Conservation (phyloP, 2,888 invertebrate genomes). For the Torymus aiolomorphi region DNA sequence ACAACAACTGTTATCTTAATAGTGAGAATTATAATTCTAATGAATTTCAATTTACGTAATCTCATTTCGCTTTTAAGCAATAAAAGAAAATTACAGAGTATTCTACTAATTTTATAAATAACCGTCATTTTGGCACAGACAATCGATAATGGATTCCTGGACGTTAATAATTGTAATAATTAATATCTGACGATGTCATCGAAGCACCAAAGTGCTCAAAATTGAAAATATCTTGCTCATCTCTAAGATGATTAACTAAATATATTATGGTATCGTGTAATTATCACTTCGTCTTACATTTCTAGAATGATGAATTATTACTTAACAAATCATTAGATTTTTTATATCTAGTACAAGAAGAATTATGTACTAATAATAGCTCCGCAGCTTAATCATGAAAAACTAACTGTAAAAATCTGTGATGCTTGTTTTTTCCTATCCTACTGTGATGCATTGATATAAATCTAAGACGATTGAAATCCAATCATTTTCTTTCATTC, state of each 20-base stretch:
- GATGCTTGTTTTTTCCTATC: slow-evolving; percentile 29
- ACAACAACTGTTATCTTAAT: no score
- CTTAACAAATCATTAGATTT: slow-evolving; percentile 36
- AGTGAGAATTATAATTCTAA: no score
- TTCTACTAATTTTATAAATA: slow-evolving; percentile 16
- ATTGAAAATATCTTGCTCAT: slow-evolving; percentile 27
- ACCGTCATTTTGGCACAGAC: slow-evolving; percentile 43
- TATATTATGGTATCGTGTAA: slow-evolving; percentile 40
- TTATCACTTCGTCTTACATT: slow-evolving; percentile 50
- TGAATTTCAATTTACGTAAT: not conserved
- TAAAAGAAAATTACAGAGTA: slow-evolving; percentile 24
- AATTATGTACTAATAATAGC: slow-evolving; percentile 15
- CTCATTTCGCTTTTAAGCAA: slow-evolving; percentile 22
- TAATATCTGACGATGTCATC: slow-evolving; percentile 29
- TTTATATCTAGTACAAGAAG: slow-evolving; percentile 31
- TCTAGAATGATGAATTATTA: slow-evolving; percentile 35
- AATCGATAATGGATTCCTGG: slow-evolving; percentile 30
- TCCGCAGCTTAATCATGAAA: slow-evolving; percentile 33
- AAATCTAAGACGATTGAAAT: slow-evolving; percentile 43
- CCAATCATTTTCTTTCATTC: slow-evolving; percentile 28
- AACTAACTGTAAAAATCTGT: slow-evolving; percentile 50
- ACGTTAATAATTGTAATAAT: slow-evolving; percentile 26
- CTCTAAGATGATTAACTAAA: slow-evolving; percentile 39
- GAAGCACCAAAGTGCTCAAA: slow-evolving; percentile 19
- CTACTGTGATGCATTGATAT: slow-evolving; percentile 42